These are phyloP conservation scores for Morus bassanus DNA, from an alignment of 2,797 vertebrate genomes.

Conservation along the genomic window DNA sequence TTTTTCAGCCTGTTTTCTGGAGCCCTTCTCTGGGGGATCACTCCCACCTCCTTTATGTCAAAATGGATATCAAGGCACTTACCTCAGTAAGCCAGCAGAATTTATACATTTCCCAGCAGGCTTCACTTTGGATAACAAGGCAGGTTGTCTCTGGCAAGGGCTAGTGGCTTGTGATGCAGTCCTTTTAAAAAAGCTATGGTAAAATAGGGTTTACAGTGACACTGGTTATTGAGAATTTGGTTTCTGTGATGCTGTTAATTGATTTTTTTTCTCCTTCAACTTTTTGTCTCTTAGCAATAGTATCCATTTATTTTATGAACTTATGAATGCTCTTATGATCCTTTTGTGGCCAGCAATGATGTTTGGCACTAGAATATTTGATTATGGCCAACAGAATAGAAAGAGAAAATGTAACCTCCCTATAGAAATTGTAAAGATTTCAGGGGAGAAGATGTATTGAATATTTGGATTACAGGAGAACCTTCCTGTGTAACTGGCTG, in stretches of 20 bases:
- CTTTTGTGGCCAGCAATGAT: neutral
- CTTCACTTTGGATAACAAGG: neutral
- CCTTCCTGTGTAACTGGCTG: neutral
- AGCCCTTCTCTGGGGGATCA: neutral
- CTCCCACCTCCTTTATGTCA: conserved; percentile 40
- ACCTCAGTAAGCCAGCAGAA: conserved; percentile 15
- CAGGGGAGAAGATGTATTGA: neutral
- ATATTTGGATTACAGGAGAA: neutral
- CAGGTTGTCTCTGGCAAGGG: neutral
- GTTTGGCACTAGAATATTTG: neutral
- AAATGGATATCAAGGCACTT: conserved; percentile 35
- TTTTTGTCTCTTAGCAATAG: neutral
- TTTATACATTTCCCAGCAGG: neutral
- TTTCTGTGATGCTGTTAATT: neutral
- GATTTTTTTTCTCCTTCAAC: neutral
- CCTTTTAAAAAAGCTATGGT: neutral
- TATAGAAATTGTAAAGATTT: conserved; percentile 5
- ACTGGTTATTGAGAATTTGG: neutral
- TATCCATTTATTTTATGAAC: neutral
- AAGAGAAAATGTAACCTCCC: conserved; percentile 23
- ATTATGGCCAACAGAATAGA: neutral
- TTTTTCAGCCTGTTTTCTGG: conserved; percentile 9
- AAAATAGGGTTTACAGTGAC: neutral
- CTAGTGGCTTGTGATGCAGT: neutral
- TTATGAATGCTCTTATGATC: neutral